Conservation (phyloP, 2,888 invertebrate genomes). For the Dendrolimus pini region DNA sequence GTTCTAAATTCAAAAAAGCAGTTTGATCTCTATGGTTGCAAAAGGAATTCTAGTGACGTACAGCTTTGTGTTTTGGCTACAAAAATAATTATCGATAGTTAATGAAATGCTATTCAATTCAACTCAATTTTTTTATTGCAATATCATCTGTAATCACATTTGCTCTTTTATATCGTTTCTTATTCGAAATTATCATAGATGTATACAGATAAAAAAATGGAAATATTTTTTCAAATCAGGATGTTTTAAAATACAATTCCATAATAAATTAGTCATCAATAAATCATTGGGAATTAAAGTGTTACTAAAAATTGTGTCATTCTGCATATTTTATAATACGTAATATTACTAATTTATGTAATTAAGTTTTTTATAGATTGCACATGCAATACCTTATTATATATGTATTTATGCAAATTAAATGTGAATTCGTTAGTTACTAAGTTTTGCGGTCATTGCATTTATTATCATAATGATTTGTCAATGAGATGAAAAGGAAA, state of each 20-base stretch:
- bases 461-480: neutral
- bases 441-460: neutral
- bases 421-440: neutral
- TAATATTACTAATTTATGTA: neutral
- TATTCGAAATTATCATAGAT: no score
- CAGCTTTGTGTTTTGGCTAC: neutral
- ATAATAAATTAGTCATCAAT: neutral
- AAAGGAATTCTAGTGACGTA: neutral
- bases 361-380: neutral
- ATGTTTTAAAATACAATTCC: no score
- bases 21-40: neutral
- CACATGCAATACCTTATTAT: neutral
- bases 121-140: no score
- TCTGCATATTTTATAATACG: neutral
- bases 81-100: neutral
- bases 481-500: neutral
- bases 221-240: no score
- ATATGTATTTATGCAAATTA: neutral
- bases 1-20: no score
- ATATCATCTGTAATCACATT: no score
- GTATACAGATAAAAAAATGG: no score
- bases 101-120: neutral
- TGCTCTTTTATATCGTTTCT: no score
- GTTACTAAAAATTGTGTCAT: neutral
- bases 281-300: neutral